These are phyloP conservation scores for Liparis tanakae DNA, from an alignment of 2,797 vertebrate species.

Conservation along the genomic window DNA sequence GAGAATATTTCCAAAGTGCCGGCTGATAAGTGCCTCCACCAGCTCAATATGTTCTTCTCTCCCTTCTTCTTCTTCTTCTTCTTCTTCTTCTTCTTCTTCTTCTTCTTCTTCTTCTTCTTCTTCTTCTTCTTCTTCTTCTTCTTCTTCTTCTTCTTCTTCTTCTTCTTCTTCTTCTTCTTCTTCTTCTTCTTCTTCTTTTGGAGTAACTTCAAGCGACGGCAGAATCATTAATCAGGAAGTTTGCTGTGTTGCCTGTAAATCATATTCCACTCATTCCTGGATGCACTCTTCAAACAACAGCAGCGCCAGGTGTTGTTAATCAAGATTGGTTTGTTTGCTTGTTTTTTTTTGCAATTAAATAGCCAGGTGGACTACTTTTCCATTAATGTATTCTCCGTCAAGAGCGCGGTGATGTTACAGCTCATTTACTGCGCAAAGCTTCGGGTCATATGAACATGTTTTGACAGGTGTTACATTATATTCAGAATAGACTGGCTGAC, in stretches of 20 bases:
- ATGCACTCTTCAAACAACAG: conserved; percentile 56
- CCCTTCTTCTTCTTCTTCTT: conserved; percentile 13
- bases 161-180: conserved; percentile 25
- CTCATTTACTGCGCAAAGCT: conserved; percentile 72
- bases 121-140: conserved; percentile 51
- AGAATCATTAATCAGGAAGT: conserved; percentile 69
- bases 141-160: conserved; percentile 40
- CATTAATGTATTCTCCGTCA: conserved; percentile 69
- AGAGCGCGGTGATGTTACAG: conserved; percentile 70
- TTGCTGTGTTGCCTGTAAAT: conserved; percentile 59
- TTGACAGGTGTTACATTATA: conserved; percentile 74
- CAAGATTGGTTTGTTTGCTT: conserved; percentile 69
- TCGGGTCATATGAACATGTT: conserved; percentile 66
- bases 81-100: conserved; percentile 8
- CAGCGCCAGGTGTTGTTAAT: conserved; percentile 73
- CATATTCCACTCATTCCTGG: conserved; percentile 48
- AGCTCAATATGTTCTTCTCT: conserved; percentile 68
- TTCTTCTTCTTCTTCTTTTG: conserved; percentile 23
- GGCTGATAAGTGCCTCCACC: conserved; percentile 57
- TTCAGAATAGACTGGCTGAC: conserved; percentile 38
- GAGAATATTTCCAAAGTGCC: conserved; percentile 65
- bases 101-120: conserved; percentile 14
- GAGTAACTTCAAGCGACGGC: conserved; percentile 55
- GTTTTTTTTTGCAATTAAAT: conserved; percentile 60
- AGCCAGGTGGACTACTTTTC: conserved; percentile 71